Percentiles rank a stretch among this genome's conserved stretches.
Conservation (phyloP, 92 coral and sea anemone species). For the Epizoanthus scotinus region DNA sequence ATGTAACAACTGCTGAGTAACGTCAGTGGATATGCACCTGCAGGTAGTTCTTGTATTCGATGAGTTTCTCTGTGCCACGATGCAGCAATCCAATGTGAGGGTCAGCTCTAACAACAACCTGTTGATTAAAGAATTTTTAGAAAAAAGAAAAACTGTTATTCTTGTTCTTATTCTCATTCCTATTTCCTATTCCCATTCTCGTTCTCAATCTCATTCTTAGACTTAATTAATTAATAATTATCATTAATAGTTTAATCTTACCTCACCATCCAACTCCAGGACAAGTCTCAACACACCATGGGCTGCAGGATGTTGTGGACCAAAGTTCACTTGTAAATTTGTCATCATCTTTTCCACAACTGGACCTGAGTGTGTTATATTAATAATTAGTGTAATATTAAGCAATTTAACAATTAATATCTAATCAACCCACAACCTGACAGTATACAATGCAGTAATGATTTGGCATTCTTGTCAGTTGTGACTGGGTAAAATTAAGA, state of each 20-base stretch:
- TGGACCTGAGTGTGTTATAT: no score
- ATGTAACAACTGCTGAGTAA: neutral
- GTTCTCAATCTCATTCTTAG: no score
- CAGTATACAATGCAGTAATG: no score
- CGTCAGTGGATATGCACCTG: slow-evolving; percentile 63
- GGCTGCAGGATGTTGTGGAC: slow-evolving; percentile 99
- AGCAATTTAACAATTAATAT: no score
- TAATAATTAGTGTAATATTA: neutral
- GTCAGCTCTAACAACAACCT: slow-evolving; percentile 93
- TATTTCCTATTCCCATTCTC: no score
- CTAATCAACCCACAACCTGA: no score
- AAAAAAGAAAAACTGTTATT: no score
- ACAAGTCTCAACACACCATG: slow-evolving; percentile 98
- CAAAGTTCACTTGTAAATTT: slow-evolving; percentile 89
- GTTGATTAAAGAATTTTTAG: slow-evolving; percentile 13
- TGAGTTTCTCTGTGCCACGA: slow-evolving; percentile 96
- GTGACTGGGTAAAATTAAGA: no score
- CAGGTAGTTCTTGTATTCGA: slow-evolving; percentile 93
- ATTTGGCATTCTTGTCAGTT: no score
- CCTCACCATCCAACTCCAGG: slow-evolving; percentile 98
- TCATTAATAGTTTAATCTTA: slow-evolving; percentile 15
- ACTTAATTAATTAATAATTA: neutral
- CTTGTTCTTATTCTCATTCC: no score
- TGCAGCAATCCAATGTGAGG: slow-evolving; percentile 95
- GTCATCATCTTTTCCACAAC: slow-evolving; percentile 88